A percentile compares a stretch with the other conserved stretches of the same genome.
Evolutionary conservation across 1,140 invertebrate genomes (phyloP).

Genomic region (Drosophila cardini): DNA sequence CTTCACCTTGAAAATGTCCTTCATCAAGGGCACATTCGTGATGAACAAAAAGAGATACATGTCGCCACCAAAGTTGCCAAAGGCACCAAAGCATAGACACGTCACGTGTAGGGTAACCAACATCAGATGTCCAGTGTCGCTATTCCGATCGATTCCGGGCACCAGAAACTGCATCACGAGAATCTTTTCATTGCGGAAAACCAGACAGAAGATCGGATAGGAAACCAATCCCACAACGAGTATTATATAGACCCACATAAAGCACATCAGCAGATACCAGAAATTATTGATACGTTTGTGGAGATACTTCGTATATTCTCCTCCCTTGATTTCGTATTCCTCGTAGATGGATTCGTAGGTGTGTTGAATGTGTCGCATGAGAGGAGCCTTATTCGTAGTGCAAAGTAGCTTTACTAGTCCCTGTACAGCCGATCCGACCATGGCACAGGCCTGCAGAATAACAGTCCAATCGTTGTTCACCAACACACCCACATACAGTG

Average conservation of each 20-base stretch:
- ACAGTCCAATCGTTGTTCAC: constrained; percentile 51
- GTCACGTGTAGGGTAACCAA: constrained; percentile 35
- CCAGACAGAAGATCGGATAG: constrained; percentile 41
- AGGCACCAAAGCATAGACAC: constrained; percentile 43
- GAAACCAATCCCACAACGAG: constrained; percentile 4
- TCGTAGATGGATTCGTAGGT: constrained; percentile 54
- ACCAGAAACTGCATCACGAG: constrained; percentile 65
- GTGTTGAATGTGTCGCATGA: constrained; percentile 35
- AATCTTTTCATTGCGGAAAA: constrained; percentile 40
- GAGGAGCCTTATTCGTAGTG: neutral
- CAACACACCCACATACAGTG: constrained; percentile 56
- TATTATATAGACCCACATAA: constrained; percentile 26
- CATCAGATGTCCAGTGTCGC: constrained; percentile 51
- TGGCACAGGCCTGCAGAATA: constrained; percentile 53
- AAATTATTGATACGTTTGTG: constrained; percentile 46
- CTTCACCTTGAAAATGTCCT: constrained; percentile 58
- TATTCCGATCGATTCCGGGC: constrained; percentile 47
- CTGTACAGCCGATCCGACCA: constrained; percentile 46
- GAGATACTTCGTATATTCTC: constrained; percentile 46
- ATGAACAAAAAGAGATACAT: constrained; percentile 69
- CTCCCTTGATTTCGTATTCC: constrained; percentile 51
- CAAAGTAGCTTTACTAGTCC: constrained; percentile 50
- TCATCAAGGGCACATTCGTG: constrained; percentile 57
- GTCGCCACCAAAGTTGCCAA: constrained; percentile 69
- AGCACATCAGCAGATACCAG: constrained; percentile 42